These are phyloP conservation scores for Chiloscyllium plagiosum DNA, from an alignment of 2,113 vertebrate genomes.

Conservation along the genomic window DNA sequence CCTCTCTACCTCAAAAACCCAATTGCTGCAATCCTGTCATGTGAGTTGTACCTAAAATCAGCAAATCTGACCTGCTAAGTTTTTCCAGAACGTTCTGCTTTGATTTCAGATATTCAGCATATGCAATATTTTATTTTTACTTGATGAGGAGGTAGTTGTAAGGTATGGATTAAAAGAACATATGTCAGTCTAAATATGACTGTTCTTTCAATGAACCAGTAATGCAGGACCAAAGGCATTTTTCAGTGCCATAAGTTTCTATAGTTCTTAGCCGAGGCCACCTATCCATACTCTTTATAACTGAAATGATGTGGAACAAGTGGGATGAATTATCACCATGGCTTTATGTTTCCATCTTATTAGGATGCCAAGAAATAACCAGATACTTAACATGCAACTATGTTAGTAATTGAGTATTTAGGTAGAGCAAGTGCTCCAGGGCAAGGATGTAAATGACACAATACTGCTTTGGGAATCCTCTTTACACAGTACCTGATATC, in stretches of 20 bases:
- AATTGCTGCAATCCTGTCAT: too few relatives aligned
- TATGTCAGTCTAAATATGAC: not conserved
- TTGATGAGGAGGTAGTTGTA: not conserved
- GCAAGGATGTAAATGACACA: not conserved
- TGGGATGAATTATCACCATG: not conserved
- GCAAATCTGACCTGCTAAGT: too few relatives aligned
- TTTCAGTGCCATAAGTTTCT: not conserved
- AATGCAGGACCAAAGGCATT: not conserved
- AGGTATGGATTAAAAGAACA: not conserved
- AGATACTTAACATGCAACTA: not conserved
- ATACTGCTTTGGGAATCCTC: too few relatives aligned
- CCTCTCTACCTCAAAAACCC: not conserved
- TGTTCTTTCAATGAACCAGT: not conserved
- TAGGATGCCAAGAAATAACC: not conserved
- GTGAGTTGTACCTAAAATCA: too few relatives aligned
- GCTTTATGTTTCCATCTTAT: not conserved
- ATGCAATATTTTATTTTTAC: not conserved
- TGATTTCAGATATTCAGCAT: too few relatives aligned
- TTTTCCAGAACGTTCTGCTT: too few relatives aligned
- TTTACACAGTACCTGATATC: not conserved
- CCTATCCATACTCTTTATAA: not conserved
- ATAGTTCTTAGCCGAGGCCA: not conserved
- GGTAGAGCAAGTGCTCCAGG: not conserved
- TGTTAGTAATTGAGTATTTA: not conserved
- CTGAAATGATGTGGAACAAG: not conserved